Evolutionary conservation across 2,888 invertebrate genomes (phyloP), one percentile per base, ranked within the genome.

Genomic region (Germaria angustata): DNA sequence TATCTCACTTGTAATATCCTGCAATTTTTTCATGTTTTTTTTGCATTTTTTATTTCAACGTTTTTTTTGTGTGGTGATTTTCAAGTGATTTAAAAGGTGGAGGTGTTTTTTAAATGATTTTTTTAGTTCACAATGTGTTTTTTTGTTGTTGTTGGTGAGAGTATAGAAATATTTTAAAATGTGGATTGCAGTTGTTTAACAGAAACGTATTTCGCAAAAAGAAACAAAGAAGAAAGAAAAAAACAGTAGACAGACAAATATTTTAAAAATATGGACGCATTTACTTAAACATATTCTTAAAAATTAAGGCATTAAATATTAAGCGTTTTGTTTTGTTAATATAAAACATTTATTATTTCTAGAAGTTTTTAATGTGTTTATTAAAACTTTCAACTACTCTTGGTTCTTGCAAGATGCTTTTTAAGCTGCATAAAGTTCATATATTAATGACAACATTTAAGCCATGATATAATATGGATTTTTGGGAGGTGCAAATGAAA

Each of bases 1-100:
- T 78, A 82, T 69, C 84, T 89, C 88, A 86, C 88, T 88, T 85
- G 87, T 86, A 86, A 88, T 87, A 85, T 89, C 89, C 90, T 90
- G 85, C 65, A 80, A 79, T 59, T 76, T 80, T 46, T 55, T 73
- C 41, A 36, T 46, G n/a, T n/a, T n/a, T n/a, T n/a, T n/a, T n/a
- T n/a, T n/a, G n/a, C n/a, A n/a, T n/a, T n/a, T n/a, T n/a, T n/a
- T n/a, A n/a, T n/a, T n/a, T n/a, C n/a, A n/a, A n/a, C n/a, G n/a
- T n/a, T n/a, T n/a, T n/a, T n/a, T n/a, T n/a, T n/a, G n/a, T n/a
- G n/a, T n/a, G n/a, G 65, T 63, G 68, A 63, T 68, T 71, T 41
- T 44, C 57, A 65, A 41, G 80, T 81, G 71, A 51, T 72, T 66
- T 49, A 36, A 20, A 32, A 59, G 66, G 81, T 76, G 57, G 44